Conservation (phyloP, 2,113 vertebrate species). For the Nycticryphes semicollaris region DNA sequence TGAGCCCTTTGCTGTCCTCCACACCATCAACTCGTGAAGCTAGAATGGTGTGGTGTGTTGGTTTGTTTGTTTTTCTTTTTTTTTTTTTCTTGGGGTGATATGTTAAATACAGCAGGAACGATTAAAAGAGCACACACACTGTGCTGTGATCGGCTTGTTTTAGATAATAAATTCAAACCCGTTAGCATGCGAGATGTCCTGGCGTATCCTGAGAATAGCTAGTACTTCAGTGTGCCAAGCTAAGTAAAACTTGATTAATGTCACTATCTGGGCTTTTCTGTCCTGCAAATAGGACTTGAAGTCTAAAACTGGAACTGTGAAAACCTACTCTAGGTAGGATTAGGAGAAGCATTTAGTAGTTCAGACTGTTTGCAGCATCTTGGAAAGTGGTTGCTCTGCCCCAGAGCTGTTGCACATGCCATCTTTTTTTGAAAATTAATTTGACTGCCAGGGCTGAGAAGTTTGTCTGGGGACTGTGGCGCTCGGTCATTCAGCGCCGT, state of each 20-base stretch:
- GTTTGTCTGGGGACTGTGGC: not conserved
- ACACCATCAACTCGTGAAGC: not conserved
- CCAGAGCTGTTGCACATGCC: fast-evolving
- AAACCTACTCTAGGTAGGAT: constrained; percentile 44
- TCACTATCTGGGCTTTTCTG: constrained; percentile 49
- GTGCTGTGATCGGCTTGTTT: constrained; percentile 25
- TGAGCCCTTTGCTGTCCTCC: not conserved
- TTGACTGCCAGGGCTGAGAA: not conserved
- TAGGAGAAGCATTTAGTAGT: not conserved
- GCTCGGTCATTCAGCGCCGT: not conserved
- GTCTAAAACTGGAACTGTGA: constrained; percentile 44
- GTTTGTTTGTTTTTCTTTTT: too few relatives aligned
- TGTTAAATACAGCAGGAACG: not conserved
- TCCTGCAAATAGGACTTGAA: constrained; percentile 45
- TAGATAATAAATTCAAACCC: constrained; percentile 14
- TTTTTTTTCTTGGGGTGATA: not conserved
- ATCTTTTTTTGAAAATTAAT: not conserved
- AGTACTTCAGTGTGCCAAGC: constrained; percentile 33
- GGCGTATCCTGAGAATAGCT: constrained; percentile 16
- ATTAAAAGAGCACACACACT: not conserved
- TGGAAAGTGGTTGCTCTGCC: not conserved
- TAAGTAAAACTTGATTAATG: constrained; percentile 61
- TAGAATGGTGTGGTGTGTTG: not conserved
- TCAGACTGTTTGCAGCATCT: not conserved
- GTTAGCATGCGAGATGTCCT: constrained; percentile 26